A percentile compares a stretch with the other conserved stretches of the same genome.
Conservation (phyloP, 2,888 invertebrate species). For the Tetropium fuscum region DNA sequence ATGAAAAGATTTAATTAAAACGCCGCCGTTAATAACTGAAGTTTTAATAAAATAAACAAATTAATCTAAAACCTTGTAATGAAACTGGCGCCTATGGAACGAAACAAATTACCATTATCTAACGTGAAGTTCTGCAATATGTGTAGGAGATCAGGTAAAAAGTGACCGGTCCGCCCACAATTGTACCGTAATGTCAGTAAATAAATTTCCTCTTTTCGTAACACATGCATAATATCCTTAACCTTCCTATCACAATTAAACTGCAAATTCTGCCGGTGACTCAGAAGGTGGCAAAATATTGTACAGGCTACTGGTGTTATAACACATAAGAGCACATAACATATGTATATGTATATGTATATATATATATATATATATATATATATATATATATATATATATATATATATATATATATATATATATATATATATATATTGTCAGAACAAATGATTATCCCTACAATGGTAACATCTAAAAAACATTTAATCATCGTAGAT, state of each 20-base stretch:
- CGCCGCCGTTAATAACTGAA: conserved; percentile 17
- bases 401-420: too few relatives aligned
- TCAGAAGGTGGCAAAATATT: too few relatives aligned
- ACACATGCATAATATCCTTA: conserved; percentile 14
- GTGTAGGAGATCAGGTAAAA: conserved; percentile 52
- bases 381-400: too few relatives aligned
- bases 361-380: too few relatives aligned
- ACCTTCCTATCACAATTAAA: conserved; percentile 17
- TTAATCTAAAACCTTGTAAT: conserved; percentile 14
- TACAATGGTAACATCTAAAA: too few relatives aligned
- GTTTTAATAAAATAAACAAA: conserved; percentile 22
- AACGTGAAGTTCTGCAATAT: conserved; percentile 45
- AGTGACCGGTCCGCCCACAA: conserved; percentile 47
- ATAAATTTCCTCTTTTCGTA: conserved; percentile 26
- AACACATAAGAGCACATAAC: too few relatives aligned
- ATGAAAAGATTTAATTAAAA: conserved; percentile 14
- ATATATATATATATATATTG: too few relatives aligned
- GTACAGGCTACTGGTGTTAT: too few relatives aligned
- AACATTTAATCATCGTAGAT: too few relatives aligned
- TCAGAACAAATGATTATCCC: too few relatives aligned
- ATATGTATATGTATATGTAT: too few relatives aligned
- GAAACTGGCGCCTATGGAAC: conserved; percentile 41
- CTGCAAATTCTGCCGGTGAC: conserved; percentile 10
- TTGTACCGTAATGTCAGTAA: conserved; percentile 36
- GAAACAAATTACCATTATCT: conserved; percentile 48